phyloP scores from a whole-genome alignment of 2,888 invertebrate genomes.

The Mimumesa dahlbomi region DNA sequence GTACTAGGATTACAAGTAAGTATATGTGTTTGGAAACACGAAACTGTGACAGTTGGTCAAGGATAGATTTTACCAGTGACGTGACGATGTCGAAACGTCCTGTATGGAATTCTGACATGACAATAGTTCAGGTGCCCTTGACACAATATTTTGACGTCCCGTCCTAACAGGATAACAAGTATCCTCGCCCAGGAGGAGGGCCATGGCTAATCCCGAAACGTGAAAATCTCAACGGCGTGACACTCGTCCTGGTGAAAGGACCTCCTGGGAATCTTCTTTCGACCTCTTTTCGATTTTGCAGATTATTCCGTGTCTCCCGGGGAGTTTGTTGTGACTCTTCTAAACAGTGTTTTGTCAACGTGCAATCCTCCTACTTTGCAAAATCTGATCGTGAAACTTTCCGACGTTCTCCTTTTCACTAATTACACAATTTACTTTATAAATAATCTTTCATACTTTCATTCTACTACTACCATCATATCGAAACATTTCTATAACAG shows the following conservation, averaged over 20 bases:
- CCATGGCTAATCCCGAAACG: conserved; percentile 38
- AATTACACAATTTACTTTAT: background rate
- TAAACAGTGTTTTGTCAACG: conserved; percentile 60
- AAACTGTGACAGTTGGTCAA: too few species aligned
- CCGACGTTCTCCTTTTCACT: background rate
- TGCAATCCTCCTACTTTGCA: conserved; percentile 21
- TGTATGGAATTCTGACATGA: background rate
- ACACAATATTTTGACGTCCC: conserved; percentile 74
- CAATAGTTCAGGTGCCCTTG: conserved; percentile 66
- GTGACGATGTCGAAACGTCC: too few species aligned
- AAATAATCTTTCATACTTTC: too few species aligned
- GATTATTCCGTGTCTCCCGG: conserved; percentile 42
- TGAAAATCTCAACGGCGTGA: conserved; percentile 38
- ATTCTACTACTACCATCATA: too few species aligned
- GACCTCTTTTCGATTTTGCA: conserved; percentile 20
- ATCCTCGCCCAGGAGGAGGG: conserved; percentile 29
- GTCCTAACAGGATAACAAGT: conserved; percentile 33
- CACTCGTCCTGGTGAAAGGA: conserved; percentile 48
- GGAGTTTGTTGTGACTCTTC: conserved; percentile 60
- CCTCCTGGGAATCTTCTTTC: conserved; percentile 42
- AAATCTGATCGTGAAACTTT: background rate
- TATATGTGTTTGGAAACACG: too few species aligned
- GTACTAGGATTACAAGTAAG: too few species aligned
- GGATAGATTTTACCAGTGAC: too few species aligned
- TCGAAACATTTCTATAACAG: too few species aligned